Evolutionary conservation across 2,797 vertebrate species (phyloP).

Genomic region (Gymnoscopelus braueri): DNA sequence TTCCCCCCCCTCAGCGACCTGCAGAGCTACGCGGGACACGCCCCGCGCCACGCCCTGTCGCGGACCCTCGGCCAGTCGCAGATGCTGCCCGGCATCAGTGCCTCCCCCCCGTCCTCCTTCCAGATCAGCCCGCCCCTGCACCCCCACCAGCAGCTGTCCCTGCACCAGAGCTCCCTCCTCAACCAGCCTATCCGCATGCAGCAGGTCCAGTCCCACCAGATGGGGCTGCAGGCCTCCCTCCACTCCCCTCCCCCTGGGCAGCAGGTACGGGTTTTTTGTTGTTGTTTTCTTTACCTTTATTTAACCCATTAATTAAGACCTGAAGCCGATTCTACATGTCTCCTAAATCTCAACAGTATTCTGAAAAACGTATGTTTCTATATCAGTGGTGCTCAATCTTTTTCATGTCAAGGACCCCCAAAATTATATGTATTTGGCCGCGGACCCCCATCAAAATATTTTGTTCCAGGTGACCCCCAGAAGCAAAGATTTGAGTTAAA

Average conservation of each 20-base stretch:
- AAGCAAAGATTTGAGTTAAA: no score
- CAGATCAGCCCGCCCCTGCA: conserved; percentile 87
- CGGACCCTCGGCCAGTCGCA: conserved; percentile 83
- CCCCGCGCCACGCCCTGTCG: conserved; percentile 81
- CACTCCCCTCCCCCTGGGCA: conserved; percentile 87
- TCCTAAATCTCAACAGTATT: no score
- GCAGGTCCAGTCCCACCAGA: conserved; percentile 86
- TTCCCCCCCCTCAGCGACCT: conserved; percentile 85
- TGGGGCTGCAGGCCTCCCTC: conserved; percentile 89
- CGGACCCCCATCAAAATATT: no score
- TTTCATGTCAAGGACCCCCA: no score
- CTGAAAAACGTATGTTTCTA: no score
- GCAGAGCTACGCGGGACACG: conserved; percentile 83
- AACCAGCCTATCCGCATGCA: conserved; percentile 89
- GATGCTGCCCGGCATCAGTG: conserved; percentile 57
- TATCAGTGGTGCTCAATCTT: no score
- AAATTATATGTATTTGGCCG: no score
- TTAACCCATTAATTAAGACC: no score
- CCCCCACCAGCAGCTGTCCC: conserved; percentile 88
- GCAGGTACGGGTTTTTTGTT: conserved; percentile 77
- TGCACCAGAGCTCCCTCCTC: conserved; percentile 87
- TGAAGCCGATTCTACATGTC: no score
- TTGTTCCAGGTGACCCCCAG: no score
- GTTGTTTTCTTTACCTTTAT: no score
- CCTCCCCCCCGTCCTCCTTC: conserved; percentile 81